A percentile compares a stretch with the other conserved stretches of the same genome.
phyloP scores from a whole-genome alignment of 2,113 vertebrate genomes.

The Melanocharis versteri region DNA sequence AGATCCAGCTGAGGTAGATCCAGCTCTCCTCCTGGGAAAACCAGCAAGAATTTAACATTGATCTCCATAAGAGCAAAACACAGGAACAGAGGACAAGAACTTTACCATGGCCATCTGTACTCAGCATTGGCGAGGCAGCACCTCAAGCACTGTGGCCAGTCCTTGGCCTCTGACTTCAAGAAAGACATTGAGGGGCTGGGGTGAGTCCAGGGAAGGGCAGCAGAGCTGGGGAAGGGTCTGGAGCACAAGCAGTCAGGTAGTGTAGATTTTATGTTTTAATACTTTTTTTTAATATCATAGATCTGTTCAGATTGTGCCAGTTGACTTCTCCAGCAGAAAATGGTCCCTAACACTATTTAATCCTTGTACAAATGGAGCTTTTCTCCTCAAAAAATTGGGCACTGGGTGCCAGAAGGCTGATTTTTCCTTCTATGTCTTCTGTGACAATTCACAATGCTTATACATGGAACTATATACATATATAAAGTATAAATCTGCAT shows the following conservation, averaged over 20 bases:
- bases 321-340: neutral
- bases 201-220: accelerated
- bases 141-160: accelerated
- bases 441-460: neutral
- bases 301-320: neutral
- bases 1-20: neutral
- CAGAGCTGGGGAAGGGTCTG: neutral
- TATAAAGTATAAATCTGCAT: neutral
- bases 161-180: neutral
- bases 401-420: neutral
- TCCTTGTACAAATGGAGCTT: neutral
- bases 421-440: neutral
- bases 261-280: neutral
- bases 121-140: neutral
- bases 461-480: neutral
- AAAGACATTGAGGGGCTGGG: neutral
- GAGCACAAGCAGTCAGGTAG: neutral
- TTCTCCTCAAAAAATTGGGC: neutral
- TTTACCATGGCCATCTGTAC: neutral
- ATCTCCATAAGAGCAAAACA: neutral
- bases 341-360: neutral
- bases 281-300: neutral
- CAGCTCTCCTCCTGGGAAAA: neutral
- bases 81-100: neutral
- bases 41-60: accelerated